phyloP scores from a whole-genome alignment of 2,888 invertebrate genomes.

The Polydrusus cervinus region DNA sequence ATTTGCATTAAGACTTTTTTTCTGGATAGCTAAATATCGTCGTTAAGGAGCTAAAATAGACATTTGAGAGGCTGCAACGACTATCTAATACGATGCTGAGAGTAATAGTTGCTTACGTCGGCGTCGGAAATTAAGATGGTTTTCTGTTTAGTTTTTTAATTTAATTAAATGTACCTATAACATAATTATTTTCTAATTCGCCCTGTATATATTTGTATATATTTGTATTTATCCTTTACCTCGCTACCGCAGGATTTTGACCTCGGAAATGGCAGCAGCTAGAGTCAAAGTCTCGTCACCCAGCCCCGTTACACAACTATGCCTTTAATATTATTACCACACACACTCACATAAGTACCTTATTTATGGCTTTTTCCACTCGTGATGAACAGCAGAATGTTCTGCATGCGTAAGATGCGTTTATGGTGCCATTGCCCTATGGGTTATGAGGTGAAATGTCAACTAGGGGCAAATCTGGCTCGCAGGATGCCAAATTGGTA shows the following conservation, averaged over 20 bases:
- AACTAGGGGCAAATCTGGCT: not conserved
- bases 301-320: constrained; percentile 51
- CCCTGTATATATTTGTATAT: constrained; percentile 60
- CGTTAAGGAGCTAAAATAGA: too few relatives aligned
- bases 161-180: too few relatives aligned
- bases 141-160: too few relatives aligned
- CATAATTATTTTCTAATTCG: constrained; percentile 21
- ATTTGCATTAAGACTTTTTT: not conserved
- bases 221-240: constrained; percentile 55
- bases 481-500: not conserved
- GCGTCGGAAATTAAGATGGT: too few relatives aligned
- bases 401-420: constrained; percentile 45
- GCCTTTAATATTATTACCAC: constrained; percentile 51
- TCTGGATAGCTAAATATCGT: not conserved
- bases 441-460: constrained; percentile 29
- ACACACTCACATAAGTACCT: constrained; percentile 36
- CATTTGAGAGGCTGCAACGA: too few relatives aligned
- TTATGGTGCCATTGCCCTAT: constrained; percentile 43
- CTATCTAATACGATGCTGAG: too few relatives aligned
- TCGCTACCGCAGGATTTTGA: constrained; percentile 50
- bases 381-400: constrained; percentile 34
- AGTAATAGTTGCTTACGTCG: too few relatives aligned
- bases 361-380: constrained; percentile 48
- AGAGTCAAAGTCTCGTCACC: constrained; percentile 52
- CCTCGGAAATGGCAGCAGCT: constrained; percentile 51